Conservation (phyloP, 2,888 invertebrate species). For the Troides helena region DNA sequence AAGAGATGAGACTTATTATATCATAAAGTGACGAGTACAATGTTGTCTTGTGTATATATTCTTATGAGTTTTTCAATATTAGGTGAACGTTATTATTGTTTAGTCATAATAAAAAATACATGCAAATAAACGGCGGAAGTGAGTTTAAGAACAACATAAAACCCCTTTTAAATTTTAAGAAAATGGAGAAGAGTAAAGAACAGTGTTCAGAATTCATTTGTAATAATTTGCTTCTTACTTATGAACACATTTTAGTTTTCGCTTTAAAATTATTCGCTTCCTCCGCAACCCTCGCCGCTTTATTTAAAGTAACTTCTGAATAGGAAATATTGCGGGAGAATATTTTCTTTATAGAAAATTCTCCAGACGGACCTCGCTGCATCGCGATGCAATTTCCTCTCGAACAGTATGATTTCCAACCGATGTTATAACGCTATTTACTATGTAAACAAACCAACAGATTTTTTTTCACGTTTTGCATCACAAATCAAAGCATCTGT, state of each 20-base stretch:
- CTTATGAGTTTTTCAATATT: no score
- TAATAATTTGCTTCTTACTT: slow-evolving; percentile 23
- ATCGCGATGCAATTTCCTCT: slow-evolving; percentile 27
- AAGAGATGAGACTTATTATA: no score
- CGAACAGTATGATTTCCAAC: slow-evolving; percentile 16
- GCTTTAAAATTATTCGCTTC: slow-evolving; percentile 24
- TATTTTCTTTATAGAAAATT: slow-evolving; percentile 25
- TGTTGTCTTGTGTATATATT: no score
- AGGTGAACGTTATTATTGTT: no score
- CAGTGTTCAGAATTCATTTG: slow-evolving; percentile 17
- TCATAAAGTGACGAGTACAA: no score
- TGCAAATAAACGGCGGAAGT: no score
- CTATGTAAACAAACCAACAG: slow-evolving; percentile 8
- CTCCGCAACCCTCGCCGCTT: slow-evolving; percentile 15
- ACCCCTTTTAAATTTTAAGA: neutral
- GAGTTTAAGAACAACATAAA: neutral
- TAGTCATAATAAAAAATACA: no score
- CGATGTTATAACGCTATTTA: slow-evolving; percentile 12
- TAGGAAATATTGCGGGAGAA: slow-evolving; percentile 24
- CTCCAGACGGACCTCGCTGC: slow-evolving; percentile 12
- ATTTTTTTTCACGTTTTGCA: neutral
- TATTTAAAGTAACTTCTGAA: slow-evolving; percentile 26
- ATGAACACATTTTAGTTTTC: slow-evolving; percentile 15
- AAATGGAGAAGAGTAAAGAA: neutral
- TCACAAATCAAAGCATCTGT: neutral